Conservation (phyloP, 2,113 vertebrate genomes). For the Emydura subglobosa region DNA sequence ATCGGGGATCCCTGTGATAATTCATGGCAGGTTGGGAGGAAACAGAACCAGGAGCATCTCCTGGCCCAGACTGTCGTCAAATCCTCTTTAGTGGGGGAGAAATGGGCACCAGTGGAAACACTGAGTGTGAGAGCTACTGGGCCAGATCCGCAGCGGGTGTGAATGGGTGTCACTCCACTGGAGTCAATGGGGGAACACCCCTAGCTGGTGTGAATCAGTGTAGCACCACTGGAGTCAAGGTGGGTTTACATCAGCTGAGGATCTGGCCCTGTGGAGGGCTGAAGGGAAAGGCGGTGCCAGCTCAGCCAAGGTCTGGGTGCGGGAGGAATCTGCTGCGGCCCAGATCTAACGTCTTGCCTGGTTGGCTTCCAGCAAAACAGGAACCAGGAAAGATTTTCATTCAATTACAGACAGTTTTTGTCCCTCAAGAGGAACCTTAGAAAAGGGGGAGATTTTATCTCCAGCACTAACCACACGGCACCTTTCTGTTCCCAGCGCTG, state of each 20-base stretch:
- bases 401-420: background rate
- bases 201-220: background rate
- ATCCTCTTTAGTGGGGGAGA: background rate
- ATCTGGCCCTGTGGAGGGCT: no score
- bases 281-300: no score
- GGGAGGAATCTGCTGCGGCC: no score
- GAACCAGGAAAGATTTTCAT: no score
- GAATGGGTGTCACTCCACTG: background rate
- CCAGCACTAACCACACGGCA: background rate
- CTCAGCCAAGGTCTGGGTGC: background rate
- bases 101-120: background rate
- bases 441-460: background rate
- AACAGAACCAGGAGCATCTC: background rate
- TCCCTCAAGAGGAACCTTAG: background rate
- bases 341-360: no score
- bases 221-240: background rate
- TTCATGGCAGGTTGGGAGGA: background rate
- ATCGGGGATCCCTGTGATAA: background rate
- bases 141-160: background rate
- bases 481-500: background rate
- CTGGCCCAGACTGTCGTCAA: background rate
- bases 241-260: background rate
- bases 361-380: no score
- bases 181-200: background rate
- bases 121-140: background rate